phyloP scores from a whole-genome alignment of 2,113 vertebrate genomes.

The Rhinolophus sinicus region DNA sequence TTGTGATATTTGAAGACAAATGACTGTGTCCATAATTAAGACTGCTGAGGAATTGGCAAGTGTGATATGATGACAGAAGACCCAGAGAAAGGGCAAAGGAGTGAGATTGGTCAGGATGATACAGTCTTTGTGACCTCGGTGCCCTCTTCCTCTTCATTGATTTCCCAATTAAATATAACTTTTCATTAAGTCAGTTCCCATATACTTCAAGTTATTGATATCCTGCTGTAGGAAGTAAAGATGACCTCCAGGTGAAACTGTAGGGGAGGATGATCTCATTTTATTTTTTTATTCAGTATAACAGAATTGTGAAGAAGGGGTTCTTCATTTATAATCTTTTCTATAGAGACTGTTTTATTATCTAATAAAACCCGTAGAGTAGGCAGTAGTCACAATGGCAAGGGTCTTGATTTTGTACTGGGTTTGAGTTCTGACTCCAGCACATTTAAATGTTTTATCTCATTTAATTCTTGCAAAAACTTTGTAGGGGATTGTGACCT shows the following conservation, averaged over 20 bases:
- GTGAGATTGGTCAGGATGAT: slow-evolving; percentile 80
- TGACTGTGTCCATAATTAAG: slow-evolving; percentile 86
- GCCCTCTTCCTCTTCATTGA: slow-evolving; percentile 83
- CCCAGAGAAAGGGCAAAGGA: slow-evolving; percentile 81
- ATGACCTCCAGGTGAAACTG: slow-evolving; percentile 70
- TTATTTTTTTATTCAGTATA: slow-evolving; percentile 80
- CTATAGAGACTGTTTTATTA: not conserved
- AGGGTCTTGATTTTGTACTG: not conserved
- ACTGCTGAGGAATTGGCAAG: slow-evolving; percentile 82
- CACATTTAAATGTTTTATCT: not conserved
- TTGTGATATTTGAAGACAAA: slow-evolving; percentile 89
- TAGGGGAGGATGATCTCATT: slow-evolving; percentile 71
- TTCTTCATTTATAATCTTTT: slow-evolving; percentile 18
- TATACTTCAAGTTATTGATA: slow-evolving; percentile 82
- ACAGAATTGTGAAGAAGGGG: slow-evolving; percentile 68
- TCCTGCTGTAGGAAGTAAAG: slow-evolving; percentile 66
- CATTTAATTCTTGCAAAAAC: not conserved
- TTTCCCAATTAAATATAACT: slow-evolving; percentile 86
- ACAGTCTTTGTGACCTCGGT: slow-evolving; percentile 81
- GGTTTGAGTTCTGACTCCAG: not conserved
- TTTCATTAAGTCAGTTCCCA: slow-evolving; percentile 83
- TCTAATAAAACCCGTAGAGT: not conserved
- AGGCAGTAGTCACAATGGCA: not conserved
- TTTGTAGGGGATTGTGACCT: not conserved
- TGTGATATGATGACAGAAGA: slow-evolving; percentile 85